Evolutionary conservation across 2,113 vertebrate genomes (phyloP), one percentile per base, ranked within the genome.

Genomic region (Crotalus helleri): DNA sequence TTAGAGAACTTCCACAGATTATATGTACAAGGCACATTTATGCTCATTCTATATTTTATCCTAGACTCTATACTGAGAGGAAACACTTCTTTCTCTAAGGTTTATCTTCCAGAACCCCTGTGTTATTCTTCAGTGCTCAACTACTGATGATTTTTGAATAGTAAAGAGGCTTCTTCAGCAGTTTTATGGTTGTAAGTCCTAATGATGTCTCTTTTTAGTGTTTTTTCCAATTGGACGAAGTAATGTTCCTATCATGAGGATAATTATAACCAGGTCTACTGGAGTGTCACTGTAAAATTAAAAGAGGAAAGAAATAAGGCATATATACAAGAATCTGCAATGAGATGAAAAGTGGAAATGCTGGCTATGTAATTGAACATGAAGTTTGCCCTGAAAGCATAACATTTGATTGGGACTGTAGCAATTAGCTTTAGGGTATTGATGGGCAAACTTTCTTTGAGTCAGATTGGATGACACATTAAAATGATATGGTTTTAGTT

Each of bases 131-230:
- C 74, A 90, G 95, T 81, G 93, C 93, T 93, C 92, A 26, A 95
- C 29, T 94, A 92, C 46, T 88, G 61, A 91, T 17, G n/a, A 74
- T 74, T 94, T 55, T 92, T 92, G 81, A 1, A 91, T 95, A 89
- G 69, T 93, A 59, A 96, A 95, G 91, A 61, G 26, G 94, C 90
- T 59, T 95, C 81, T 90, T 96, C 91, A 93, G 92, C 86, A 94
- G 91, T 91, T 94, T 87, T 90, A 81, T 21, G 15, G 88, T 13
- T 94, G 86, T 94, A 85, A 96, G 91, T 91, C 24, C 49, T 86
- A 92, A 87, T 92, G 69, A 92, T 57, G 64, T 94, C 91, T 92
- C 87, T 90, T 90, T 94, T 95, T 94, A 94, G 81, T 95, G 91
- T 58, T 93, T 90, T 90, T 94, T 92, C 94, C 94, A 89, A 44